These are phyloP conservation scores for Nipponacmea schrenckii DNA, from an alignment of 2,888 invertebrate species.

Conservation along the genomic window DNA sequence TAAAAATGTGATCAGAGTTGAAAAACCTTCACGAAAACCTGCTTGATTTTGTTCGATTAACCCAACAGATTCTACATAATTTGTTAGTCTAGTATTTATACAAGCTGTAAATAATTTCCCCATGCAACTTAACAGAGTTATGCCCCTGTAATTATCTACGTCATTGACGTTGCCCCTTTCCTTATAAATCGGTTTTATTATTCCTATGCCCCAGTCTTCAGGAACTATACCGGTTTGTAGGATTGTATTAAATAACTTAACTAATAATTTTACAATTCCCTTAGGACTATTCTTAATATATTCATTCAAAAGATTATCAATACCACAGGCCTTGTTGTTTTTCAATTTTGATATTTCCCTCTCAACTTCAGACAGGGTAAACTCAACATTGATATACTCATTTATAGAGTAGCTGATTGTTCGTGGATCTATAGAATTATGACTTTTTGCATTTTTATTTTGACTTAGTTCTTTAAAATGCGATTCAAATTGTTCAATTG, in stretches of 20 bases:
- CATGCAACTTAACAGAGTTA: constrained; percentile 11
- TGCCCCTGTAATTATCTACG: constrained; percentile 15
- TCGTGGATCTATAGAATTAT: too few relatives aligned
- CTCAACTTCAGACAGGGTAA: constrained; percentile 12
- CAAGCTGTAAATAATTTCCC: constrained; percentile 9
- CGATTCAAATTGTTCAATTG: too few relatives aligned
- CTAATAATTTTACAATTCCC: not conserved
- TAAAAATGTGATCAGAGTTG: constrained; percentile 13
- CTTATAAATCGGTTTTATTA: constrained; percentile 13
- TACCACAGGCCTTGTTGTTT: constrained; percentile 13
- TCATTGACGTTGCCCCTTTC: constrained; percentile 11
- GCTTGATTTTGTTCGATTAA: not conserved
- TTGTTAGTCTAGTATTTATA: not conserved
- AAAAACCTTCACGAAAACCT: not conserved
- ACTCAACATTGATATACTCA: not conserved
- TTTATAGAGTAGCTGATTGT: too few relatives aligned
- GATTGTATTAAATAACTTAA: constrained; percentile 18
- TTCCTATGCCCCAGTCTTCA: constrained; percentile 9
- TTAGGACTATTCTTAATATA: constrained; percentile 9
- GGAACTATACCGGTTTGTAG: constrained; percentile 13
- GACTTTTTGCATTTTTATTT: too few relatives aligned
- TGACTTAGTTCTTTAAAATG: too few relatives aligned
- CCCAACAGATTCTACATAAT: not conserved
- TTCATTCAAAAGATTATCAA: constrained; percentile 16
- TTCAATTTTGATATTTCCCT: constrained; percentile 10